Conservation (phyloP, 2,888 invertebrate species). For the Biston stratarius region DNA sequence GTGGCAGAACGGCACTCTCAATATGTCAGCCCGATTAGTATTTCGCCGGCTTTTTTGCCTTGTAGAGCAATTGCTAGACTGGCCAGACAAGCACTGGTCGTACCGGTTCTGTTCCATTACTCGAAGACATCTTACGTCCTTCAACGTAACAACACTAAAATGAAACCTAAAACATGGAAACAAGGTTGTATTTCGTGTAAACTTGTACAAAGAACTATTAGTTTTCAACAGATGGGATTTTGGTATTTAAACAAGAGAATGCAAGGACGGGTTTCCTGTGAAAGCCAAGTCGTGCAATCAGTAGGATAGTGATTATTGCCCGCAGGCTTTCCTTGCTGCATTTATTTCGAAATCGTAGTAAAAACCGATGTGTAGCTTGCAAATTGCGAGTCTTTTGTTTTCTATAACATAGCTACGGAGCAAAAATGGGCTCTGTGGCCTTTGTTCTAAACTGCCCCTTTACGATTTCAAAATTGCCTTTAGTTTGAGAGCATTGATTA, state of each 20-base stretch:
- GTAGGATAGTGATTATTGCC: constrained; percentile 59
- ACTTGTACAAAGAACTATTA: constrained; percentile 30
- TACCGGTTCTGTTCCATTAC: constrained; percentile 65
- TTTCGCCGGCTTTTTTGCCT: constrained; percentile 67
- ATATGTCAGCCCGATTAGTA: too few relatives aligned
- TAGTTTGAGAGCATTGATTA: not conserved
- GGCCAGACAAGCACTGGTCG: constrained; percentile 72
- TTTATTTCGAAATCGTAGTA: constrained; percentile 57
- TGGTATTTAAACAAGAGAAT: constrained; percentile 40
- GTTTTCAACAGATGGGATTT: constrained; percentile 44
- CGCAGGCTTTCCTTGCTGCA: constrained; percentile 60
- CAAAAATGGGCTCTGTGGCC: constrained; percentile 32
- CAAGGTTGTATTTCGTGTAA: constrained; percentile 16
- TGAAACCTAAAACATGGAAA: constrained; percentile 34
- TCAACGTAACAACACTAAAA: constrained; percentile 33
- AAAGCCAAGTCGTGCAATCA: constrained; percentile 16
- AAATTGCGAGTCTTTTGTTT: constrained; percentile 54
- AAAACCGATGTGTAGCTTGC: constrained; percentile 56
- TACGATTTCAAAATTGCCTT: constrained; percentile 26
- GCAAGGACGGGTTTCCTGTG: constrained; percentile 52
- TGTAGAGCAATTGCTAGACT: constrained; percentile 63
- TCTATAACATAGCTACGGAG: constrained; percentile 40
- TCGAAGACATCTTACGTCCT: constrained; percentile 49
- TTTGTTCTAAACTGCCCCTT: constrained; percentile 36
- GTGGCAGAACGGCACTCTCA: too few relatives aligned